These are phyloP conservation scores for Xiphias gladius DNA, from an alignment of 2,113 vertebrate species.

Conservation along the genomic window DNA sequence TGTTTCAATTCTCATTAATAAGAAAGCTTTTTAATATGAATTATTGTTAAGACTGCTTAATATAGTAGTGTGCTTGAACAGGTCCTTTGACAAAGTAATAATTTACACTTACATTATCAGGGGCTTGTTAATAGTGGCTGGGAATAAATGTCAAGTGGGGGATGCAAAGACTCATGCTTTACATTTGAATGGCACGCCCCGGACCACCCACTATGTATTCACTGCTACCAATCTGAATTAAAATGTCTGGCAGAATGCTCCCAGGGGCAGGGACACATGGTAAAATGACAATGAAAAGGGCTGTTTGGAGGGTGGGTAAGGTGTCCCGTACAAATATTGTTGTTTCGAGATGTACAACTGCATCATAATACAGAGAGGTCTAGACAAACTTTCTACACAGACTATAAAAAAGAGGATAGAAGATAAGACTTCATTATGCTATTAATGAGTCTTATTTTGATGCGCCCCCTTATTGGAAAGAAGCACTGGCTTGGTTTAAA, in stretches of 20 bases:
- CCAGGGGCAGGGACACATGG: background rate
- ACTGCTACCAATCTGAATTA: conserved; percentile 31
- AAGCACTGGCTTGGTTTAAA: too few species aligned
- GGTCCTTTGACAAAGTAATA: background rate
- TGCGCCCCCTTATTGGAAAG: background rate
- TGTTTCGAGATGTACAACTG: background rate
- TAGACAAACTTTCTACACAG: background rate
- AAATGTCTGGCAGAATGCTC: conserved; percentile 38
- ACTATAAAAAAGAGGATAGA: background rate
- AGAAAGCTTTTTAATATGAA: background rate
- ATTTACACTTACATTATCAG: background rate
- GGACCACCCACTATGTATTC: conserved; percentile 13
- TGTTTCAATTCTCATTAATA: background rate
- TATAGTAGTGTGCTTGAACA: background rate
- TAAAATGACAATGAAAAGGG: background rate
- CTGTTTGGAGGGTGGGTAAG: background rate
- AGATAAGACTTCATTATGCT: too few species aligned
- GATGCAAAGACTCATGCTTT: conserved; percentile 5
- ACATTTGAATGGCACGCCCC: conserved; percentile 15
- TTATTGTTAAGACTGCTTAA: background rate
- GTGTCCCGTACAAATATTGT: background rate
- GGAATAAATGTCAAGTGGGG: conserved; percentile 1
- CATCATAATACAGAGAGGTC: background rate
- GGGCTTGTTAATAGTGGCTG: background rate
- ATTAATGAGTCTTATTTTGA: background rate